These are phyloP conservation scores for Anseranas semipalmata DNA, from an alignment of 2,113 vertebrate species.

Conservation along the genomic window DNA sequence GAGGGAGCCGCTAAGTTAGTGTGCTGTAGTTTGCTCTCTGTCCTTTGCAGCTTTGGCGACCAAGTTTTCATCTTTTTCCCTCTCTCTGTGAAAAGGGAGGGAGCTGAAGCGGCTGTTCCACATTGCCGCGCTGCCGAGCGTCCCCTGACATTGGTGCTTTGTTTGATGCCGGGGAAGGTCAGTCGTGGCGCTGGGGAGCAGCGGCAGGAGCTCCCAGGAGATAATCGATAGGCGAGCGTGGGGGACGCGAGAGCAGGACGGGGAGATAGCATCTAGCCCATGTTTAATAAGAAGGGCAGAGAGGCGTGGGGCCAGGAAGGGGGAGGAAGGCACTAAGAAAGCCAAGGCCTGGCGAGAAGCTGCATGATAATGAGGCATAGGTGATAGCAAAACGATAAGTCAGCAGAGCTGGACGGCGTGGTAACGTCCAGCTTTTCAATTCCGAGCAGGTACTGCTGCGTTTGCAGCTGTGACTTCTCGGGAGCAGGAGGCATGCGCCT, in stretches of 20 bases:
- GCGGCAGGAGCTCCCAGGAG: background rate
- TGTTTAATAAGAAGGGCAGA: slow-evolving; percentile 42
- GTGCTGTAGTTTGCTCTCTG: background rate
- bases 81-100: background rate
- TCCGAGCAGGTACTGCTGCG: slow-evolving; percentile 71
- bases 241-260: background rate
- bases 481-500: background rate
- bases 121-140: background rate
- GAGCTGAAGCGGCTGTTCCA: background rate
- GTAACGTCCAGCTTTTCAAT: slow-evolving; percentile 62
- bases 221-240: background rate
- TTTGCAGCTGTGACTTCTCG: slow-evolving; percentile 57
- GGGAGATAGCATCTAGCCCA: slow-evolving; percentile 1
- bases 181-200: background rate
- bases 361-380: slow-evolving; percentile 32
- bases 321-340: background rate
- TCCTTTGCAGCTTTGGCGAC: background rate
- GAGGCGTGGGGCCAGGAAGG: background rate
- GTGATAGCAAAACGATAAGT: slow-evolving; percentile 50
- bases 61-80: background rate
- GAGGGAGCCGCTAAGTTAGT: background rate
- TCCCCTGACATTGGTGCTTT: slow-evolving; percentile 15
- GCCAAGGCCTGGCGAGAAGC: background rate
- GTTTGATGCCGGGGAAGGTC: background rate
- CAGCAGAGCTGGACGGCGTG: slow-evolving; percentile 45